Conservation (phyloP, 2,113 vertebrate genomes). For the Erythrocercus mccallii region DNA sequence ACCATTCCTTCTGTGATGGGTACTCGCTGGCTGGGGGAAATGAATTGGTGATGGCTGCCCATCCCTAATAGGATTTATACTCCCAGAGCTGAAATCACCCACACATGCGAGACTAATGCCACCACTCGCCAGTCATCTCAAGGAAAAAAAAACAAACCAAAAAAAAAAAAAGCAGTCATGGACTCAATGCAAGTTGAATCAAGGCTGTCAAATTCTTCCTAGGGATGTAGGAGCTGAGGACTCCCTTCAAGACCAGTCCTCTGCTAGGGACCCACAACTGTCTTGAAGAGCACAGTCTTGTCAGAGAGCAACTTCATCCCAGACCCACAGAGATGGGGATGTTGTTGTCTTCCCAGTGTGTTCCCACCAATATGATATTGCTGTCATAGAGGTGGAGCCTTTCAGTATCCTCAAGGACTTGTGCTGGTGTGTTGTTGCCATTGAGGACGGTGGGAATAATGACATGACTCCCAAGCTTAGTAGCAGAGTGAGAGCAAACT, state of each 20-base stretch:
- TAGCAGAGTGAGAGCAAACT: too few species aligned
- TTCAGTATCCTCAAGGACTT: background rate
- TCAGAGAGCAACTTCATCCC: background rate
- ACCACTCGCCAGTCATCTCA: background rate
- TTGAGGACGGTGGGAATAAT: too few species aligned
- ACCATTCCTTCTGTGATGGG: background rate
- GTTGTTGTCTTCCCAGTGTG: background rate
- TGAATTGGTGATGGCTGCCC: background rate
- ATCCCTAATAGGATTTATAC: conserved; percentile 18
- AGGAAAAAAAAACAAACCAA: background rate
- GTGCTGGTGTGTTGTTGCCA: fast-evolving
- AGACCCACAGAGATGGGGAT: background rate
- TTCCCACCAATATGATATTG: background rate
- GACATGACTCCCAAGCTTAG: too few species aligned
- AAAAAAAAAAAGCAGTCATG: background rate
- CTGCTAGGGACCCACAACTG: background rate
- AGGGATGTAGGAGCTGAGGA: background rate
- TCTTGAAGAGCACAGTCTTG: background rate
- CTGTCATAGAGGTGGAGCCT: background rate
- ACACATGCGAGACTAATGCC: background rate
- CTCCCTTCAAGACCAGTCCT: background rate
- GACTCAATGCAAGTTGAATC: background rate
- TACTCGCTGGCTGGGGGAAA: background rate
- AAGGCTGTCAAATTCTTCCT: background rate
- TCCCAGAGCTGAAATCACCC: conserved; percentile 10